These are phyloP conservation scores for Otolemur crassicaudatus DNA, from an alignment of 2,797 vertebrate genomes.

Conservation along the genomic window DNA sequence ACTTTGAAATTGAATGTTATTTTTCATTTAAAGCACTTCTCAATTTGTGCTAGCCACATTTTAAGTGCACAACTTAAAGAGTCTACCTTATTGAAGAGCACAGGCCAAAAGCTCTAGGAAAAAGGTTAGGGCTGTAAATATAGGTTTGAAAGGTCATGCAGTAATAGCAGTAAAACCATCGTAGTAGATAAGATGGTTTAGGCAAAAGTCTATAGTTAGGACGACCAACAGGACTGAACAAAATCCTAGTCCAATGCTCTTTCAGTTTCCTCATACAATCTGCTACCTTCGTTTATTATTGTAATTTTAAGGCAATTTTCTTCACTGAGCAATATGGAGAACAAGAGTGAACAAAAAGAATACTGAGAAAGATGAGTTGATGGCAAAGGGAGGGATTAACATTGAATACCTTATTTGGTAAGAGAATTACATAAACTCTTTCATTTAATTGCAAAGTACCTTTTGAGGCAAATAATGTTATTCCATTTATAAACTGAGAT, in stretches of 20 bases:
- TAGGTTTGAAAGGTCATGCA: not conserved
- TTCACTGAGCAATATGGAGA: slow-evolving; percentile 16
- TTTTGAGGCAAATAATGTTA: slow-evolving; percentile 27
- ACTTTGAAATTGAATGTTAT: not conserved
- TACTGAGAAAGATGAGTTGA: not conserved
- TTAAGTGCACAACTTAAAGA: not conserved
- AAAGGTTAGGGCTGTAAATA: not conserved
- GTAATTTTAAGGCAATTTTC: slow-evolving; percentile 46
- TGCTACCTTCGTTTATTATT: not conserved
- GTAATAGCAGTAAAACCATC: not conserved
- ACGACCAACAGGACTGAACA: slow-evolving; percentile 16
- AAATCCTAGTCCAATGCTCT: not conserved
- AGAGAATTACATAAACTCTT: not conserved
- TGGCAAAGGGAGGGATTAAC: not conserved
- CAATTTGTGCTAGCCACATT: not conserved
- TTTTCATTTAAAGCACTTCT: slow-evolving; percentile 29
- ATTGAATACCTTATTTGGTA: not conserved
- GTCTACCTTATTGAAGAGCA: not conserved
- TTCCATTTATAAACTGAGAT: not conserved
- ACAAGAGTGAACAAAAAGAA: not conserved
- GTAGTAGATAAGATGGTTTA: not conserved
- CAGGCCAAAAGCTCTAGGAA: not conserved
- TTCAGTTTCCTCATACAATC: not conserved
- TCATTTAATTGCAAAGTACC: slow-evolving; percentile 36
- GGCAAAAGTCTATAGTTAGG: slow-evolving; percentile 1